phyloP scores from a whole-genome alignment of 2,797 vertebrate species.

The Gambelia wislizenii region DNA sequence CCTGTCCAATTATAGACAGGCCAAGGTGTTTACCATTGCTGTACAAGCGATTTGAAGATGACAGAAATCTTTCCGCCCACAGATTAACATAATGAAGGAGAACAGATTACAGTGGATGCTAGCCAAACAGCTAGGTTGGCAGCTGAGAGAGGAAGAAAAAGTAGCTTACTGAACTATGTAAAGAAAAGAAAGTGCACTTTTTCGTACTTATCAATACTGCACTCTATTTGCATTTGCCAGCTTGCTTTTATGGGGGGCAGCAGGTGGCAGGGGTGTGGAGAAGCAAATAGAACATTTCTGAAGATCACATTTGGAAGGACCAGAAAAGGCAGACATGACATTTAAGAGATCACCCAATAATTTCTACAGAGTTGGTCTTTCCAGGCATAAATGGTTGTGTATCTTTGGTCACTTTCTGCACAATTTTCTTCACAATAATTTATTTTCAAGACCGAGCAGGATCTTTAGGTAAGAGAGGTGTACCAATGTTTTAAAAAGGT shows the following conservation, averaged over 20 bases:
- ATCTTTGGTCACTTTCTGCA: not conserved
- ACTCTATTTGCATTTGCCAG: not conserved
- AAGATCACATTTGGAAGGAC: not conserved
- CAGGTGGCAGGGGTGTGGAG: conserved; percentile 3
- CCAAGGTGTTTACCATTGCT: conserved; percentile 88
- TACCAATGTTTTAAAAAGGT: not conserved
- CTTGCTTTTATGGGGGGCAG: conserved; percentile 49
- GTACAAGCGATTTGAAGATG: conserved; percentile 84
- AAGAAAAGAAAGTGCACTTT: conserved; percentile 69
- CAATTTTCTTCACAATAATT: not conserved
- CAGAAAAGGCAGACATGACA: not conserved
- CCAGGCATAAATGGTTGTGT: not conserved
- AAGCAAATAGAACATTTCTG: not conserved
- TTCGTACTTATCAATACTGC: conserved; percentile 43
- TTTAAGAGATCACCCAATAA: not conserved
- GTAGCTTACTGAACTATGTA: conserved; percentile 72
- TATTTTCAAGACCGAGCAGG: not conserved
- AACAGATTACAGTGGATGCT: conserved; percentile 87
- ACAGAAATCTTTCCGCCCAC: conserved; percentile 89
- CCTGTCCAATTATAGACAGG: conserved; percentile 90
- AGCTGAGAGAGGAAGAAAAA: conserved; percentile 76
- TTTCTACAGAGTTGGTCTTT: not conserved
- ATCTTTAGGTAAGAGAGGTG: not conserved
- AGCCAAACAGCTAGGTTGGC: conserved; percentile 86
- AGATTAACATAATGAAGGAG: conserved; percentile 91